These are phyloP conservation scores for Spilogale gracilis DNA, from an alignment of 2,113 vertebrate species.

Conservation along the genomic window DNA sequence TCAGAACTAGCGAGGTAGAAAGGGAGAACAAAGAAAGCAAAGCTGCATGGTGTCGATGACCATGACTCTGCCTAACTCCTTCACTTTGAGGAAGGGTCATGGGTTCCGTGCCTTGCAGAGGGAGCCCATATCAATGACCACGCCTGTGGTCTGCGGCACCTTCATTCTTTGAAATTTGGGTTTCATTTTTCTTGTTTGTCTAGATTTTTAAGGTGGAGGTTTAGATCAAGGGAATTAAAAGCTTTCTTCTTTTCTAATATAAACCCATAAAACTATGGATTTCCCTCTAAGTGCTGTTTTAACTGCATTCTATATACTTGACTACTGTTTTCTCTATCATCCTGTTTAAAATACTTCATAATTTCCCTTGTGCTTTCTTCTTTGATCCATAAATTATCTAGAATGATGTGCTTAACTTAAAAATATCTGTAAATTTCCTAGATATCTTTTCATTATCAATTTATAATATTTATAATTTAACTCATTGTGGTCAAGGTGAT, in stretches of 20 bases:
- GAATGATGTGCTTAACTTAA: background rate
- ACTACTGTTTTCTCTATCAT: background rate
- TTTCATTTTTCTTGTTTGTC: conserved; percentile 1
- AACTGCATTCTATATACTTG: background rate
- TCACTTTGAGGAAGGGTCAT: too few species aligned
- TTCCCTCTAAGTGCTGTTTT: background rate
- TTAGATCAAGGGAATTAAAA: background rate
- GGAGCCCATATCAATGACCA: too few species aligned
- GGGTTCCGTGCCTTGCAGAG: too few species aligned
- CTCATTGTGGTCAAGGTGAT: background rate
- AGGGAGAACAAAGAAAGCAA: too few species aligned
- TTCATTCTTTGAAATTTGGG: background rate
- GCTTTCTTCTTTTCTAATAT: background rate
- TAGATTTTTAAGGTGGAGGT: background rate
- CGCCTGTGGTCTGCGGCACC: too few species aligned
- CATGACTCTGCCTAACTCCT: too few species aligned
- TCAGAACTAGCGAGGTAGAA: too few species aligned
- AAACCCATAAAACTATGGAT: background rate
- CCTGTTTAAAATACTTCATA: background rate
- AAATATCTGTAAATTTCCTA: background rate
- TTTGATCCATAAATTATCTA: background rate
- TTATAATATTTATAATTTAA: background rate
- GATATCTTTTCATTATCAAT: background rate
- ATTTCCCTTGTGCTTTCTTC: background rate
- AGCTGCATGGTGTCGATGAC: too few species aligned